These are phyloP conservation scores for Zophobas atratus DNA, from an alignment of 1,140 invertebrate genomes.

Conservation along the genomic window DNA sequence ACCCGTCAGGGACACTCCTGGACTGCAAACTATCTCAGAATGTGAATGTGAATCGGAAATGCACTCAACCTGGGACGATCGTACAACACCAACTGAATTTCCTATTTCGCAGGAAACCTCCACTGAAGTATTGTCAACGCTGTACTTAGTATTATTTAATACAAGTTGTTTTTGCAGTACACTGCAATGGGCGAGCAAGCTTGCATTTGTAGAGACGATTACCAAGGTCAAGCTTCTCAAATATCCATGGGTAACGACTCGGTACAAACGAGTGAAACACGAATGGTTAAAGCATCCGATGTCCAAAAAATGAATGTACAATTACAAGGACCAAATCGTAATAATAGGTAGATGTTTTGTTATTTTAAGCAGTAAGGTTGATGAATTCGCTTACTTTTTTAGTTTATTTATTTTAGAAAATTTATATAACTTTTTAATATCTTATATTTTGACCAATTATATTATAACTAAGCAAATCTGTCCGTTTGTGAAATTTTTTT, in stretches of 20 bases:
- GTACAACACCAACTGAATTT: neutral
- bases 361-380: no score
- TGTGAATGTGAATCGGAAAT: conserved; percentile 1
- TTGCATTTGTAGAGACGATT: neutral
- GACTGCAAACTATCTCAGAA: conserved; percentile 19
- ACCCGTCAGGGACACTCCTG: no score
- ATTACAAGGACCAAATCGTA: neutral
- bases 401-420: no score
- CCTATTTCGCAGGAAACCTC: neutral
- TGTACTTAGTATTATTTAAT: neutral
- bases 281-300: conserved; percentile 15
- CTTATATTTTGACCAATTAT: no score
- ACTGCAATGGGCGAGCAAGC: neutral
- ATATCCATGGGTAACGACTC: neutral
- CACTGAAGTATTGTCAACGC: neutral
- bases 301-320: neutral
- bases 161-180: neutral
- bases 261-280: conserved; percentile 21
- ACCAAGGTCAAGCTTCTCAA: neutral
- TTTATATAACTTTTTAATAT: no score
- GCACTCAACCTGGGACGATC: neutral
- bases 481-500: no score
- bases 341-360: no score
- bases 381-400: no score
- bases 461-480: no score